Evolutionary conservation across 2,113 vertebrate species (phyloP).

Genomic region (Castor canadensis): DNA sequence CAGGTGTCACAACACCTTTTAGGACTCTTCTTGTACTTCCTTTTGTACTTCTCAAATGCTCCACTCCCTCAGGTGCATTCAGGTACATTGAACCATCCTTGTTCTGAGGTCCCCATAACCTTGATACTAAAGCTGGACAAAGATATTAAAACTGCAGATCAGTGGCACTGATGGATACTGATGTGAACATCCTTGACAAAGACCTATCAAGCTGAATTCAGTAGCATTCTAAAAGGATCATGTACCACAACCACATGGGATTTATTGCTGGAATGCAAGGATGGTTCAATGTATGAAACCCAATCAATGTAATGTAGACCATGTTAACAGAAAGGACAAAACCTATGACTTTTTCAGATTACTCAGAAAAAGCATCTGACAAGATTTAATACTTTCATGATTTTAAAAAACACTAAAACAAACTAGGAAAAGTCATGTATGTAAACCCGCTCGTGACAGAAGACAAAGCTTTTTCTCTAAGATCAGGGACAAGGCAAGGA

Average conservation of each 20-base stretch:
- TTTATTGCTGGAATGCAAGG: no score
- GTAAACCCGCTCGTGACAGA: neutral
- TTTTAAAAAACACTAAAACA: neutral
- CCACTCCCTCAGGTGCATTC: neutral
- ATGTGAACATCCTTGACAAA: neutral
- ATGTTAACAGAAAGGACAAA: neutral
- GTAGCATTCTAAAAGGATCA: neutral
- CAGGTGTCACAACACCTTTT: neutral
- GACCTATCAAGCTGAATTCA: neutral
- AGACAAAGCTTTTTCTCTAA: neutral
- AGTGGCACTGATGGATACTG: neutral
- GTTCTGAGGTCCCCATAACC: neutral
- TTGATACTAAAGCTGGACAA: neutral
- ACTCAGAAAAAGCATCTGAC: neutral
- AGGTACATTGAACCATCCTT: neutral
- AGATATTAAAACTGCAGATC: neutral
- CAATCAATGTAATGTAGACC: neutral
- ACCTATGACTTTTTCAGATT: neutral
- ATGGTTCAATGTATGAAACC: neutral
- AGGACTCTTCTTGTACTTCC: neutral
- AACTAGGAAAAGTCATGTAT: neutral
- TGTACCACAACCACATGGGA: neutral
- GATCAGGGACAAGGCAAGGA: neutral
- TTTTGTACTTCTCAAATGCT: neutral
- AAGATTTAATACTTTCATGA: neutral